A percentile compares a stretch with the other conserved stretches of the same genome.
Evolutionary conservation across 92 coral and sea anemone species (phyloP).

Genomic region (Nematostella vectensis): DNA sequence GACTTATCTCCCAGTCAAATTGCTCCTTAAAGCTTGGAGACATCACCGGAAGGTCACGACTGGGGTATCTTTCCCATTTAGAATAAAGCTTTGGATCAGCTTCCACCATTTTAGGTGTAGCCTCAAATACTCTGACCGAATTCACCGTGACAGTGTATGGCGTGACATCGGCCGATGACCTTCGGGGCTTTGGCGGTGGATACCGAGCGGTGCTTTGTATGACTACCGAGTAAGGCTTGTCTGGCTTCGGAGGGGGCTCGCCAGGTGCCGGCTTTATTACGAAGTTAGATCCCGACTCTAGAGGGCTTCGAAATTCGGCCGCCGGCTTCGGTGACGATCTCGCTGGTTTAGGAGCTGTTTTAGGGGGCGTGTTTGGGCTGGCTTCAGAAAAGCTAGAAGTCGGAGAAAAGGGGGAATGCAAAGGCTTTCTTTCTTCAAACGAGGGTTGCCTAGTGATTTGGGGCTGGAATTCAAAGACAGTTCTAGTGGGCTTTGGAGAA

Average conservation of each 20-base stretch:
- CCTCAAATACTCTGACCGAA: slow-evolving; percentile 21
- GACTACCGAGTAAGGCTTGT: slow-evolving; percentile 21
- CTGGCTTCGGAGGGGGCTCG: not conserved
- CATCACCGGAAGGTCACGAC: slow-evolving; percentile 34
- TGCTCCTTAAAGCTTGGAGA: slow-evolving; percentile 17
- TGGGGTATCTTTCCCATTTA: slow-evolving; percentile 19
- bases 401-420: not conserved
- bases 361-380: slow-evolving; percentile 59
- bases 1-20: slow-evolving; percentile 16
- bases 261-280: not conserved
- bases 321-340: slow-evolving; percentile 60
- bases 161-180: slow-evolving; percentile 27
- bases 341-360: slow-evolving; percentile 74
- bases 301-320: slow-evolving; percentile 15
- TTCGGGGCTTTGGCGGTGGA: slow-evolving; percentile 24
- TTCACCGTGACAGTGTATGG: slow-evolving; percentile 28
- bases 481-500: not conserved
- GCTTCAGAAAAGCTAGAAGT: not conserved
- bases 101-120: slow-evolving; percentile 25
- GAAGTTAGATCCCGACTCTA: not conserved
- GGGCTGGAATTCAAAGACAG: not conserved
- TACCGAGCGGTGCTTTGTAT: slow-evolving; percentile 26
- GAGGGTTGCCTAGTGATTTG: not conserved
- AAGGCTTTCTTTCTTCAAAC: not conserved
- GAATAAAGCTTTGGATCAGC: slow-evolving; percentile 22